These are phyloP conservation scores for Chelmon rostratus DNA, from an alignment of 2,797 vertebrate genomes.

Conservation along the genomic window DNA sequence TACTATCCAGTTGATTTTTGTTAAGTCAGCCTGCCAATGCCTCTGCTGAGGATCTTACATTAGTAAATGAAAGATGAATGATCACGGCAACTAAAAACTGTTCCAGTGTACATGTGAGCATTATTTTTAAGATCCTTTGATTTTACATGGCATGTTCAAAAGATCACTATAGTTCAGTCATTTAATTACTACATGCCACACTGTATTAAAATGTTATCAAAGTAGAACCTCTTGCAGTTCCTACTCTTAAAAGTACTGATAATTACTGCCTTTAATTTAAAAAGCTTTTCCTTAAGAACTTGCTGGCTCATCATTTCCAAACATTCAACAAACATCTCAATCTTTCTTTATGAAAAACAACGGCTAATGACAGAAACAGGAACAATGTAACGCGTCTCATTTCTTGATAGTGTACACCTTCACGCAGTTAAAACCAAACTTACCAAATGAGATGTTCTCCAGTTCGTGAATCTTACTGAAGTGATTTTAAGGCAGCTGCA, in stretches of 20 bases:
- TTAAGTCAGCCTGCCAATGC: no score
- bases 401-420: not conserved
- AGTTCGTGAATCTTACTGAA: not conserved
- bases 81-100: no score
- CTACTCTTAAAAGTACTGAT: not conserved
- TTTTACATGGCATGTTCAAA: not conserved
- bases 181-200: not conserved
- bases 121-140: not conserved
- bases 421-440: constrained; percentile 18
- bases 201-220: not conserved
- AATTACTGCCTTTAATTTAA: not conserved
- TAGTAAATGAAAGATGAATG: no score
- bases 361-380: not conserved
- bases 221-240: not conserved
- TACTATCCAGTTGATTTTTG: no score
- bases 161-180: not conserved
- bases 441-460: constrained; percentile 28
- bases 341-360: not conserved
- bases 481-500: not conserved
- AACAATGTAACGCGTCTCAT: not conserved
- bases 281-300: not conserved
- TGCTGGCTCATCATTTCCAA: not conserved
- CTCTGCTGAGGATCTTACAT: no score
- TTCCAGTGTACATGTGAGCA: not conserved
- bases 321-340: not conserved